Evolutionary conservation across 2,888 invertebrate genomes (phyloP), one percentile per base, ranked within the genome.

Genomic region (Eustalomyia histrio): DNA sequence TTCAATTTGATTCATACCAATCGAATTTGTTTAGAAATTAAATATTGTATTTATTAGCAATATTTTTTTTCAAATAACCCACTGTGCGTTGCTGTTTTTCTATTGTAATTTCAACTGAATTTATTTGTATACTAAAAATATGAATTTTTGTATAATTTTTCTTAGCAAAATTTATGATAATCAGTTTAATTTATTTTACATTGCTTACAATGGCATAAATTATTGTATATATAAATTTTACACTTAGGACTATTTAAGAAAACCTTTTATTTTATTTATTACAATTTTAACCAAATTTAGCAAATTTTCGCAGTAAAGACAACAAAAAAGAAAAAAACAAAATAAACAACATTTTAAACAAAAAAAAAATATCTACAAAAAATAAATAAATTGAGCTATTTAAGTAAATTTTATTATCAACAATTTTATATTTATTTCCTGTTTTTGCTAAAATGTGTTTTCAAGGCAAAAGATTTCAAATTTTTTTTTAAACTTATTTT

Each of bases 381-480:
- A 71, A 71, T 60, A 86, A 86, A 86, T 85, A 87, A 88, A 89
- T 88, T 87, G 86, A 85, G 85, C 86, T 87, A 87, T 88, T 89
- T 88, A 89, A 88, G 88, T 86, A 88, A 88, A 88, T 88, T 88
- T 87, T 88, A 88, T 88, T 88, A 85, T 88, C 87, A 84, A 84
- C 84, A 86, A 86, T 87, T 88, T 88, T 85, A 86, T 84, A 87
- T 85, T 86, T 86, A 78, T 84, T 68, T 71, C 43, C 39, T 55
- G 72, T 75, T 57, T 47, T 65, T 10, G 7, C 24, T 39, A 24
- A 14, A 39, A 39, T 39, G 9, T 39, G 2, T 39, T 39, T 39
- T 7, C 14, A 33, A 63, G 47, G 14, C 60, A 17, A 69, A 53
- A 47, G 12, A 18, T 52, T 60, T 33, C 18, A 14, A n/a, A 33